Evolutionary conservation across 2,113 vertebrate species (phyloP).

Genomic region (Glaucidium brasilianum): DNA sequence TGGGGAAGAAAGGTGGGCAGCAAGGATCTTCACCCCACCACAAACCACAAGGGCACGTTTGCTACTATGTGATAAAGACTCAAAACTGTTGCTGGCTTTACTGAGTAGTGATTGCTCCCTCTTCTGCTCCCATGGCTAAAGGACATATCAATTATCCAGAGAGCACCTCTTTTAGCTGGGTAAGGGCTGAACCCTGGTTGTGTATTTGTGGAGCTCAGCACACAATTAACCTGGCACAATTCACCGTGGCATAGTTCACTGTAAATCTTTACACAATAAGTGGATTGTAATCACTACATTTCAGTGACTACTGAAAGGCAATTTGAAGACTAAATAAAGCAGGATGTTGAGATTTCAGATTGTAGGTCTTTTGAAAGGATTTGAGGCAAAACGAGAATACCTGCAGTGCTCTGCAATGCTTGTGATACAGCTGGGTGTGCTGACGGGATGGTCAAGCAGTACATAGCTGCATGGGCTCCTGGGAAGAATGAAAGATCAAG

Average conservation of each 20-base stretch:
- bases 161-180: not conserved
- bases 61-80: not conserved
- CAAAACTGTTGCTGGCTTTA: not conserved
- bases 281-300: not conserved
- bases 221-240: not conserved
- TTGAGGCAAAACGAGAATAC: not conserved
- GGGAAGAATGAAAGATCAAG: not conserved
- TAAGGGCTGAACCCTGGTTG: not conserved
- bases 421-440: not conserved
- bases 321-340: slow-evolving; percentile 7
- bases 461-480: not conserved
- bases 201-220: not conserved
- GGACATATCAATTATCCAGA: not conserved
- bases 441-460: not conserved
- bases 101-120: not conserved
- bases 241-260: not conserved
- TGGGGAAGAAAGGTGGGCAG: not conserved
- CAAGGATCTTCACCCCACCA: not conserved
- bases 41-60: not conserved
- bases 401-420: not conserved
- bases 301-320: not conserved
- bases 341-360: not conserved
- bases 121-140: not conserved
- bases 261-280: not conserved
- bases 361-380: not conserved